A percentile compares a stretch with the other conserved stretches of the same genome.
phyloP scores from a whole-genome alignment of 1,140 invertebrate genomes.

The Pseudomyrmex dendroicus region DNA sequence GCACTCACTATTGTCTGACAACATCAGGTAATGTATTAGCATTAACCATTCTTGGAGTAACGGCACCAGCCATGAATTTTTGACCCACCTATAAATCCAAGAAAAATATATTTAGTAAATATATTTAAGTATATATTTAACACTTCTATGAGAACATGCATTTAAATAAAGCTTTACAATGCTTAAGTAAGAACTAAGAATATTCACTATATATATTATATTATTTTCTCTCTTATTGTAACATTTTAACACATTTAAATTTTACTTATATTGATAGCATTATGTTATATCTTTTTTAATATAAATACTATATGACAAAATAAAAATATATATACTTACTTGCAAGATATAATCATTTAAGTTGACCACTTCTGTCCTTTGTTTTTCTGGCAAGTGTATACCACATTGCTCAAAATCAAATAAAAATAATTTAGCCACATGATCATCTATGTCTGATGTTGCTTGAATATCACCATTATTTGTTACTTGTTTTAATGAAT shows the following conservation, averaged over 20 bases:
- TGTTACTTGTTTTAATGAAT: conserved; percentile 89
- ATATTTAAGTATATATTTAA: not conserved
- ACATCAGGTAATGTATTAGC: conserved; percentile 89
- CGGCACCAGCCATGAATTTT: conserved; percentile 92
- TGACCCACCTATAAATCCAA: conserved; percentile 90
- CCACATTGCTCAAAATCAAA: conserved; percentile 99
- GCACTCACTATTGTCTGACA: conserved; percentile 91
- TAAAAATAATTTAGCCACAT: conserved; percentile 95
- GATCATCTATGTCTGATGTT: conserved; percentile 91
- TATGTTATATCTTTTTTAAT: too few species aligned
- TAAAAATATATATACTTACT: conserved; percentile 64
- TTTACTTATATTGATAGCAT: too few species aligned
- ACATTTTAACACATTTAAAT: too few species aligned
- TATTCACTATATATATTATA: too few species aligned
- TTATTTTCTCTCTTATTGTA: too few species aligned
- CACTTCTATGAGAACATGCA: not conserved
- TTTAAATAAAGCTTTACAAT: too few species aligned
- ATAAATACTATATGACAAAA: too few species aligned
- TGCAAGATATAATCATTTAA: conserved; percentile 92
- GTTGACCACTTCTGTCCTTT: conserved; percentile 91
- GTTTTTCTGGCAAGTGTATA: conserved; percentile 94
- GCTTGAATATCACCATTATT: conserved; percentile 89
- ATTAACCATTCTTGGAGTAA: conserved; percentile 88
- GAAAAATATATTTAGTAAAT: conserved; percentile 7
- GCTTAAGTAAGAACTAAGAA: too few species aligned